Evolutionary conservation across 35 echinoderm and acorn worm genomes (phyloP).

Genomic region (Apostichopus parvimensis): DNA sequence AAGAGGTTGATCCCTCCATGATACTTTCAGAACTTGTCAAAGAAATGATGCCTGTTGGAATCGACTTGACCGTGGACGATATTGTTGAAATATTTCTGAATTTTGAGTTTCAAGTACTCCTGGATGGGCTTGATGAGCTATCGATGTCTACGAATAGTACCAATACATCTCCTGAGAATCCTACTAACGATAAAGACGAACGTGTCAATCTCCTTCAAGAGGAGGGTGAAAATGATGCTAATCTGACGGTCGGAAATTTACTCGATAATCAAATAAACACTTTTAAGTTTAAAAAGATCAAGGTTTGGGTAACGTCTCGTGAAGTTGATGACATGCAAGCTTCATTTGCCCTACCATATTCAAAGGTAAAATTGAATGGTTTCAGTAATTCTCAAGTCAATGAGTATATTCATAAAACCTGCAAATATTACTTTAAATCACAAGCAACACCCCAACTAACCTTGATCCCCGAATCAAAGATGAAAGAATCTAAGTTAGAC

Average conservation of each 20-base stretch:
- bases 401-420: background rate
- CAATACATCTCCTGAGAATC: background rate
- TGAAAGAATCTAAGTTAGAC: background rate
- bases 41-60: background rate
- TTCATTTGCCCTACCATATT: background rate
- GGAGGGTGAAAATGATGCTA: no score
- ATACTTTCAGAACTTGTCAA: background rate
- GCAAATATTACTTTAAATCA: conserved; percentile 4
- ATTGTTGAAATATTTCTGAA: background rate
- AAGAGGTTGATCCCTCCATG: background rate
- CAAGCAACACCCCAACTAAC: background rate
- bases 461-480: background rate
- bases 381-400: background rate
- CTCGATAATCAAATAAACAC: background rate
- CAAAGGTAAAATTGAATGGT: background rate
- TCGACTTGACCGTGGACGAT: background rate
- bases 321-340: conserved; percentile 32
- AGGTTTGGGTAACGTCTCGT: conserved; percentile 36
- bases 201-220: no score
- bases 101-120: background rate
- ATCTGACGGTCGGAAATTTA: background rate
- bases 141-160: background rate
- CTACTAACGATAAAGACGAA: background rate
- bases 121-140: conserved; percentile 21
- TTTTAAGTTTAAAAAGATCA: background rate